phyloP scores from a whole-genome alignment of 1,140 invertebrate species.

The Centruroides vittatus region DNA sequence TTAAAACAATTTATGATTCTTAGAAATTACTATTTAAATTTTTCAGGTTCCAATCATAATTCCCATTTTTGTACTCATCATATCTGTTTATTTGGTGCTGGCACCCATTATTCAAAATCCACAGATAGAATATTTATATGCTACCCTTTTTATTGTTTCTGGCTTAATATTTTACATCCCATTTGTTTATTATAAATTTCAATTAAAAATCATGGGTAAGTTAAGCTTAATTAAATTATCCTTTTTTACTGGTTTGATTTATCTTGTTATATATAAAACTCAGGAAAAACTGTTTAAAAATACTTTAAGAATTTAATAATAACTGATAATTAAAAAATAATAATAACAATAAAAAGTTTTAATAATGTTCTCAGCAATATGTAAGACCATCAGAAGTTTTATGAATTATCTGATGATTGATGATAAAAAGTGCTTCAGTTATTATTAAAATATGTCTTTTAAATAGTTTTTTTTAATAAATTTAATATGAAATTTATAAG shows the following conservation, averaged over 20 bases:
- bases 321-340: not conserved
- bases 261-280: not conserved
- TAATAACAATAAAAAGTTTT: not conserved
- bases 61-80: constrained; percentile 26
- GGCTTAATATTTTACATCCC: constrained; percentile 32
- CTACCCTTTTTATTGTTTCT: constrained; percentile 27
- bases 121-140: constrained; percentile 30
- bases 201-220: constrained; percentile 25
- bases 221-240: not conserved
- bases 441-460: no score
- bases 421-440: no score
- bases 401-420: no score
- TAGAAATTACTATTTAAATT: not conserved
- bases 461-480: no score
- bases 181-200: constrained; percentile 29
- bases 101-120: constrained; percentile 29
- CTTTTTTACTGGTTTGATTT: not conserved
- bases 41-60: constrained; percentile 29
- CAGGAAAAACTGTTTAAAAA: no score
- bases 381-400: not conserved
- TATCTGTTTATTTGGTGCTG: constrained; percentile 30
- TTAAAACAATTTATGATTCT: not conserved
- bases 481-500: no score
- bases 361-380: no score
- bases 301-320: no score